These are phyloP conservation scores for Anoura caudifer DNA, from an alignment of 2,113 vertebrate genomes.

Conservation along the genomic window DNA sequence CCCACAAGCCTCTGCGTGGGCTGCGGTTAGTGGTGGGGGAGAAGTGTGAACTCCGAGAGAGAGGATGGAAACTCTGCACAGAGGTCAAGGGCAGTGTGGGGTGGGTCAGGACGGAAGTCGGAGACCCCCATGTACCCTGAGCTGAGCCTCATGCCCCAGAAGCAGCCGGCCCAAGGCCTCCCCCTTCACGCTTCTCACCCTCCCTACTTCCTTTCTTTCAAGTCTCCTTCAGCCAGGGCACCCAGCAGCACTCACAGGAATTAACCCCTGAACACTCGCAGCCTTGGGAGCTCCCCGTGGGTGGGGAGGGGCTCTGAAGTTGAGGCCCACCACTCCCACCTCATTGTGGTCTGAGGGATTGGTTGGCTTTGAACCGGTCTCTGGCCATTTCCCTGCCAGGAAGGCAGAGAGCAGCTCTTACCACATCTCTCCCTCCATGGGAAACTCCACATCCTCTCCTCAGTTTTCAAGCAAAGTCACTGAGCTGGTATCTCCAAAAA, in stretches of 20 bases:
- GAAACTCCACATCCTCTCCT: not conserved
- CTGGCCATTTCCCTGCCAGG: not conserved
- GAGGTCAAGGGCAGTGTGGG: conserved; percentile 74
- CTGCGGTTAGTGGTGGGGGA: conserved; percentile 74
- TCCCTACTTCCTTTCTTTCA: conserved; percentile 68
- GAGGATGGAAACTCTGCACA: conserved; percentile 75
- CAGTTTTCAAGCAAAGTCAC: not conserved
- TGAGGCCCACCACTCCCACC: not conserved
- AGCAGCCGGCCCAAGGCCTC: conserved; percentile 34
- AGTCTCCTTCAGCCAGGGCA: conserved; percentile 10
- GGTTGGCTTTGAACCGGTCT: not conserved
- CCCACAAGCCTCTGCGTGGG: conserved; percentile 76
- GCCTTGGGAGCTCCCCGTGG: not conserved
- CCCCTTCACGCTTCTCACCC: conserved; percentile 63
- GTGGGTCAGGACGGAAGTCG: conserved; percentile 70
- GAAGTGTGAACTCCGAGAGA: conserved; percentile 74
- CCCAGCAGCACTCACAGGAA: not conserved
- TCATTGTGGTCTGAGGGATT: not conserved
- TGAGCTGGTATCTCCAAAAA: not conserved
- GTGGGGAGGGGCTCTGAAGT: not conserved
- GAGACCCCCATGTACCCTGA: conserved; percentile 61
- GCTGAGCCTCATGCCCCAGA: conserved; percentile 54
- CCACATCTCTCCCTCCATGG: not conserved
- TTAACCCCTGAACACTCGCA: conserved; percentile 33
- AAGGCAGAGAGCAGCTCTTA: not conserved